Evolutionary conservation across 2,113 vertebrate species (phyloP).

Genomic region (Hassar affinis): DNA sequence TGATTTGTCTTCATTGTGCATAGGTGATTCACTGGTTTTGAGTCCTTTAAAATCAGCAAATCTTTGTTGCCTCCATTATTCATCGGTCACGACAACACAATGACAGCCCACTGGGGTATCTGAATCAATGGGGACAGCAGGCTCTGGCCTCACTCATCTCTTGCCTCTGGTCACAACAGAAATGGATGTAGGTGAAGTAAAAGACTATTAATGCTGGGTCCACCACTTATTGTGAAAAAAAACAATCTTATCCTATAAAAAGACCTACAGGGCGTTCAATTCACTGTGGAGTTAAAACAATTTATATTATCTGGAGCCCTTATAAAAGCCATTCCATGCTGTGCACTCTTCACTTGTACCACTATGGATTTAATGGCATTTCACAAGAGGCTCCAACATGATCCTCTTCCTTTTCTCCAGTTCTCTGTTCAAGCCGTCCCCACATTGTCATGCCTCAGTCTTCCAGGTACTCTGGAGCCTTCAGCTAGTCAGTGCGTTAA

Average conservation of each 20-base stretch:
- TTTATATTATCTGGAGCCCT: not conserved
- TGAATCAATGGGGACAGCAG: not conserved
- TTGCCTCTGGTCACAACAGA: not conserved
- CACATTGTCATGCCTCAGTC: conserved; percentile 34
- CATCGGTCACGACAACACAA: not conserved
- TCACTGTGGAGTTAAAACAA: not conserved
- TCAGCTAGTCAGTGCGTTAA: conserved; percentile 51
- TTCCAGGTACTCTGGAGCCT: conserved; percentile 36
- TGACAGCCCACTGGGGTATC: not conserved
- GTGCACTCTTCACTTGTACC: conserved; percentile 16
- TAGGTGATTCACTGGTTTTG: not conserved
- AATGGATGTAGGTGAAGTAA: not conserved
- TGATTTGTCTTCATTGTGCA: not conserved
- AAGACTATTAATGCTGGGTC: not conserved
- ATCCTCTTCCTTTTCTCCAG: conserved; percentile 32
- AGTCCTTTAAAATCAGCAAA: not conserved
- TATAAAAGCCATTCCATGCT: not conserved
- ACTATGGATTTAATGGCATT: conserved; percentile 9
- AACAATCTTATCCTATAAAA: not conserved
- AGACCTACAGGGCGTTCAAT: not conserved
- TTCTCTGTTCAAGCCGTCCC: conserved; percentile 23
- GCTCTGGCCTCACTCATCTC: not conserved
- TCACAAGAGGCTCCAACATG: conserved; percentile 13
- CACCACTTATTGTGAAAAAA: not conserved
- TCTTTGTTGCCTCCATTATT: not conserved